phyloP scores from a whole-genome alignment of 1,140 invertebrate genomes.

The Euura lappo region DNA sequence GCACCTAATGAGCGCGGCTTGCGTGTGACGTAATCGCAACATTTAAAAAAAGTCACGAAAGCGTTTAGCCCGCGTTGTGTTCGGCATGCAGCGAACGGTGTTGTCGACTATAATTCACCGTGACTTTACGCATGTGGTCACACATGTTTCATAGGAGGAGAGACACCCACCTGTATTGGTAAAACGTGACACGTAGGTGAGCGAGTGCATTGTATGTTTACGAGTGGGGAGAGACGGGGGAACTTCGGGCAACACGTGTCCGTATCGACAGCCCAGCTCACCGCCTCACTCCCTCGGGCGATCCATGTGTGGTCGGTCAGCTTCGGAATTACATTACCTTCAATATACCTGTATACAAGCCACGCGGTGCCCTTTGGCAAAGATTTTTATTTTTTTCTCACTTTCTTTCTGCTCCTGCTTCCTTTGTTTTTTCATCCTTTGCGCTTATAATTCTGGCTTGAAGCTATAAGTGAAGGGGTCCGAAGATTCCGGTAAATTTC shows the following conservation, averaged over 20 bases:
- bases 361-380: neutral
- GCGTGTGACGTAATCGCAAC: slow-evolving; percentile 52
- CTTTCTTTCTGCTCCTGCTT: neutral
- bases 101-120: slow-evolving; percentile 47
- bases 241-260: slow-evolving; percentile 51
- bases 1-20: slow-evolving; percentile 36
- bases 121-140: slow-evolving; percentile 30
- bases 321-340: slow-evolving; percentile 5
- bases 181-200: slow-evolving; percentile 22
- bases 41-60: slow-evolving; percentile 57
- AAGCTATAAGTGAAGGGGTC: no score
- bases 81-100: slow-evolving; percentile 41
- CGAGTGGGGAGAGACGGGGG: slow-evolving; percentile 31
- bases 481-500: no score
- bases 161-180: slow-evolving; percentile 6
- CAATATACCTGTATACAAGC: neutral
- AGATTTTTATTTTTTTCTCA: neutral
- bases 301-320: slow-evolving; percentile 29
- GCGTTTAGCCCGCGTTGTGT: slow-evolving; percentile 28
- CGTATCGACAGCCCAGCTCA: slow-evolving; percentile 50
- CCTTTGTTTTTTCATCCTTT: no score
- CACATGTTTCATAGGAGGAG: slow-evolving; percentile 8
- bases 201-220: slow-evolving; percentile 45
- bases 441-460: no score
- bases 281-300: slow-evolving; percentile 38